A percentile compares a stretch with the other conserved stretches of the same genome.
These are phyloP conservation scores for Sinocyclocheilus anophthalmus DNA, from an alignment of 2,113 vertebrate genomes.

Conservation along the genomic window DNA sequence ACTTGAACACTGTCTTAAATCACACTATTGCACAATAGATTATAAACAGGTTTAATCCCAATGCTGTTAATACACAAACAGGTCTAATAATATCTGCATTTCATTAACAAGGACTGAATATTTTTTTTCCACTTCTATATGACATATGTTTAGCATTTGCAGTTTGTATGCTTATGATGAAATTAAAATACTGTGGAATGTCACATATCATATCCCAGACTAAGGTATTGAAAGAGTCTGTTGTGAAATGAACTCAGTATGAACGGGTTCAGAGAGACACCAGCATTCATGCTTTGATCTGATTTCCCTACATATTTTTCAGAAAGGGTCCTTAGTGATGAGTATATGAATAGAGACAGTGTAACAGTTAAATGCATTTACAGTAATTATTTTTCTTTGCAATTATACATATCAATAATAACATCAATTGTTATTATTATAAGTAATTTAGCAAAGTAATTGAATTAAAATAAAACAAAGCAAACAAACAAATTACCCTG, in stretches of 20 bases:
- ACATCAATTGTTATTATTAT: neutral
- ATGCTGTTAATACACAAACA: neutral
- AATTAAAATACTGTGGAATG: neutral
- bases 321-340: neutral
- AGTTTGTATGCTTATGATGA: neutral
- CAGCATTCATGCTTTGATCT: neutral
- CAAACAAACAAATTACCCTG: too few relatives aligned
- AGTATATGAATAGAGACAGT: too few relatives aligned
- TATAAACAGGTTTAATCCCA: neutral
- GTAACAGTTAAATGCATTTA: too few relatives aligned
- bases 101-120: neutral
- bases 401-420: too few relatives aligned
- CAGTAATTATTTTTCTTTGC: neutral
- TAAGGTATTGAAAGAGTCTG: neutral
- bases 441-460: too few relatives aligned
- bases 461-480: too few relatives aligned
- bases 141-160: neutral
- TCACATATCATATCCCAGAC: neutral
- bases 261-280: neutral
- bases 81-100: neutral
- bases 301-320: neutral
- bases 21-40: neutral
- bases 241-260: neutral
- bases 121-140: too few relatives aligned
- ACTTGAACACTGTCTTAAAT: neutral